Base-by-base conservation (phyloP, 2,888 invertebrate genomes). In the Epirrita christyi region DNA sequence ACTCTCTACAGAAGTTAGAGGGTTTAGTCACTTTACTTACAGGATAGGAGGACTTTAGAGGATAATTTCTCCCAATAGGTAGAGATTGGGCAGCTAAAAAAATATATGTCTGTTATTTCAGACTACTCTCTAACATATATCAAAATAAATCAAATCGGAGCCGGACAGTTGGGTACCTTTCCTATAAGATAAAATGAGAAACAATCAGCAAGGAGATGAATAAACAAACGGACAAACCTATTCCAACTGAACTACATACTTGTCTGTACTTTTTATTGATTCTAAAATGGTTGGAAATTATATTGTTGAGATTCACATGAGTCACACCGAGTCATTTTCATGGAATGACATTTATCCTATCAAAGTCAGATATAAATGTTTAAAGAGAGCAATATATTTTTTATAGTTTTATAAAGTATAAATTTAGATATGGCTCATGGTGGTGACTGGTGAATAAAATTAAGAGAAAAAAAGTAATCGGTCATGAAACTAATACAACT, bases 331-430 rank as follows among this genome's bases (percentile, higher is more conserved):
- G 38, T 72, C 67, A 71, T 57, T 34, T 34, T 21, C 27, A 53
- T 48, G 52, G 43, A 69, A 55, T 59, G 61, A 66, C 59, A 62
- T 21, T 59, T 50, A 61, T 55, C 36, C 48, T 62, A 61, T 57
- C 56, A 66, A 68, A 49, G 44, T 57, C 46, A 44, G 36, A 44
- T 55, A 65, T 70, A 68, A 63, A 68, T 71, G 67, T 55, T 59
- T 28, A 14, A 37, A 32, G 46, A 52, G 27, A 45, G 42, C 44
- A 44, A 55, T 44, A 58, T 50, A 48, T 46, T 46, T 63, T 61
- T 60, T 60, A 63, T 59, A 58, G 46, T 44, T 56, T 57, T n/a
- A 37, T 50, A 53, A 46, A 48, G 54, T 32, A 41, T 50, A 46
- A 43, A 48, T 51, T 55, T 47, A 40, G 45, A 45, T 40, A 38